A percentile compares a stretch with the other conserved stretches of the same genome.
These are phyloP conservation scores for Discoglossus pictus DNA, from an alignment of 2,797 vertebrate genomes.

Conservation along the genomic window DNA sequence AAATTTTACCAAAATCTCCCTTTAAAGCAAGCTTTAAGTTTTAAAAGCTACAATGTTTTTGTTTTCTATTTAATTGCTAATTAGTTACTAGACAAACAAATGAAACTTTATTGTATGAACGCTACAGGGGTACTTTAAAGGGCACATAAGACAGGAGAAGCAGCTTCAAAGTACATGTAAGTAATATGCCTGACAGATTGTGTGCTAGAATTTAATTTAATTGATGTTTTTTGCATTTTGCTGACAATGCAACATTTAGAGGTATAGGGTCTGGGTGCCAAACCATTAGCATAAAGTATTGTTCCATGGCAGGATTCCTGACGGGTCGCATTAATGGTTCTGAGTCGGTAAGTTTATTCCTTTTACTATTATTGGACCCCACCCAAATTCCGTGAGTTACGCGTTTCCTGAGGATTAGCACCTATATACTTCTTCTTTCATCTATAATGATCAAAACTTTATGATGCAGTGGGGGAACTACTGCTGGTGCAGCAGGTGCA, in stretches of 20 bases:
- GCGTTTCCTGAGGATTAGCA: conserved; percentile 33
- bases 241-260: conserved; percentile 26
- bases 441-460: no score
- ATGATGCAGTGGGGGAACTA: no score
- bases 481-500: no score
- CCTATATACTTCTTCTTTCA: conserved; percentile 16
- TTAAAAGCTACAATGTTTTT: no score
- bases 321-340: conserved; percentile 41
- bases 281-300: conserved; percentile 25
- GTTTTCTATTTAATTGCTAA: no score
- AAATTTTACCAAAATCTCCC: no score
- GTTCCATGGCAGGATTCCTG: conserved; percentile 24
- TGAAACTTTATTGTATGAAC: no score
- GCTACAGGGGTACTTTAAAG: conserved; percentile 1
- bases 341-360: conserved; percentile 24
- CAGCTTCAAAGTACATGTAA: conserved; percentile 24
- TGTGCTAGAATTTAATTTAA: conserved; percentile 19
- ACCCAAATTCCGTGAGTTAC: conserved; percentile 29
- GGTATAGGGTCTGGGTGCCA: not conserved
- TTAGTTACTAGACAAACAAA: conserved; percentile 11
- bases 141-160: conserved; percentile 7
- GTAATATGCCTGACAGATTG: conserved; percentile 26
- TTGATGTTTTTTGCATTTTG: not conserved
- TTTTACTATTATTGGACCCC: not conserved
- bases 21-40: no score